Evolutionary conservation across 2,113 vertebrate genomes (phyloP).

Genomic region (Isurus oxyrinchus): DNA sequence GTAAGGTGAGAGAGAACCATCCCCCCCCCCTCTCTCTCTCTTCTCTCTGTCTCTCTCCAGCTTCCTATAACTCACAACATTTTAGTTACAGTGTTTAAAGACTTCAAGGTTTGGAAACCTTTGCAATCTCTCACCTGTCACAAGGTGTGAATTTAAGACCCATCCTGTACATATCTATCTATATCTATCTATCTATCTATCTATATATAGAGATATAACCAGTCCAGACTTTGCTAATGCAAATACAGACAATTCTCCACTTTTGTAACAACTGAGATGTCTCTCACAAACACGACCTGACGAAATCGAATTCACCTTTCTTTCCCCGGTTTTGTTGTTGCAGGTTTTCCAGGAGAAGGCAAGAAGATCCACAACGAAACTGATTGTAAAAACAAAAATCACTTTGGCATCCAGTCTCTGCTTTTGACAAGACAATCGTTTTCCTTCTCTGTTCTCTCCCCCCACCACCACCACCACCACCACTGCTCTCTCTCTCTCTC

Average conservation of each 20-base stretch:
- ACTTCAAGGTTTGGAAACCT: too few species aligned
- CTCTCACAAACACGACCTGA: background rate
- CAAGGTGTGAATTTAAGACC: background rate
- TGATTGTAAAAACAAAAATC: background rate
- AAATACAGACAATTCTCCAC: background rate
- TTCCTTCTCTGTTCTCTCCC: background rate
- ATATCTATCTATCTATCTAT: too few species aligned
- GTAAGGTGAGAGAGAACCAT: background rate
- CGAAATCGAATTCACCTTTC: background rate
- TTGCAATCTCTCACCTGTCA: too few species aligned
- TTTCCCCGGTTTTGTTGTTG: background rate
- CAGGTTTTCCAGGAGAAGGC: background rate
- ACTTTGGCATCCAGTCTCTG: background rate
- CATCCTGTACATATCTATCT: background rate
- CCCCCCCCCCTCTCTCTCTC: background rate
- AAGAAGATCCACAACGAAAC: background rate
- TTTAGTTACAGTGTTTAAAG: too few species aligned
- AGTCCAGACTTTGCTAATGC: background rate
- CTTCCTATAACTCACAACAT: too few species aligned
- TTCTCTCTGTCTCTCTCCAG: too few species aligned
- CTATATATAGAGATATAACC: too few species aligned
- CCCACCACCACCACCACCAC: background rate
- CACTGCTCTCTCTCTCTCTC: constrained; percentile 39
- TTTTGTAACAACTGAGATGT: background rate
- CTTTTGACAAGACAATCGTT: background rate